Percentiles rank a stretch among this genome's conserved stretches.
phyloP scores from a whole-genome alignment of 2,888 invertebrate genomes.

The Leptinotarsa juncta region DNA sequence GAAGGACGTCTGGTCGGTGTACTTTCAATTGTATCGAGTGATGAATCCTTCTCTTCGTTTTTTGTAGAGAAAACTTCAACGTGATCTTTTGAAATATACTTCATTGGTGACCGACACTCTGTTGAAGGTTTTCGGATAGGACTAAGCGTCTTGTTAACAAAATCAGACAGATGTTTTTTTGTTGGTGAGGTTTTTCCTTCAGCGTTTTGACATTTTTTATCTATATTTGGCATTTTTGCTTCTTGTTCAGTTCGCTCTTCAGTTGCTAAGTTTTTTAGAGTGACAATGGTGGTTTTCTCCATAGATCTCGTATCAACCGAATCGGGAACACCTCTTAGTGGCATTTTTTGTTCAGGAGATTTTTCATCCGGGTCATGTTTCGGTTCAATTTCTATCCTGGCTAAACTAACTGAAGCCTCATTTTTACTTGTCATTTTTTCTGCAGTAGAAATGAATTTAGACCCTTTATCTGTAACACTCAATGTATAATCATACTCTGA shows the following conservation, averaged over 20 bases:
- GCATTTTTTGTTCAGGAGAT: conserved; percentile 34
- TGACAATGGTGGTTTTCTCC: background rate
- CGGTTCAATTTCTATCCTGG: conserved; percentile 50
- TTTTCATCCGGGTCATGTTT: conserved; percentile 23
- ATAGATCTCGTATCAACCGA: background rate
- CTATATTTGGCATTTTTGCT: background rate
- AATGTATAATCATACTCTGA: conserved; percentile 70
- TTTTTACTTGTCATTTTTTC: conserved; percentile 66
- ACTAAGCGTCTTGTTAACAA: conserved; percentile 5
- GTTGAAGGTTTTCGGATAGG: background rate
- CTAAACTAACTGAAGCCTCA: conserved; percentile 48
- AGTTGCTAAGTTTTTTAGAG: background rate
- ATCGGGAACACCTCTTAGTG: conserved; percentile 9
- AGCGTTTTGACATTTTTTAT: conserved; percentile 25
- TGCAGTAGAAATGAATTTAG: conserved; percentile 73
- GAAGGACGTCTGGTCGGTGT: conserved; percentile 54
- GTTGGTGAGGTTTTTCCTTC: conserved; percentile 44
- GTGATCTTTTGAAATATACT: background rate
- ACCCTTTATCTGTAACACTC: conserved; percentile 76
- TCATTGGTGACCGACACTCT: background rate
- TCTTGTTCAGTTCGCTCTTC: background rate
- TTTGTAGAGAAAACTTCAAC: background rate
- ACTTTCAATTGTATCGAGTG: conserved; percentile 8
- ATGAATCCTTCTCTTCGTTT: background rate
- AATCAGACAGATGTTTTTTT: conserved; percentile 27